Percentiles rank a stretch among this genome's conserved stretches.
These are phyloP conservation scores for Drosophila sechellia DNA, from an alignment of 1,140 invertebrate genomes.

Conservation along the genomic window DNA sequence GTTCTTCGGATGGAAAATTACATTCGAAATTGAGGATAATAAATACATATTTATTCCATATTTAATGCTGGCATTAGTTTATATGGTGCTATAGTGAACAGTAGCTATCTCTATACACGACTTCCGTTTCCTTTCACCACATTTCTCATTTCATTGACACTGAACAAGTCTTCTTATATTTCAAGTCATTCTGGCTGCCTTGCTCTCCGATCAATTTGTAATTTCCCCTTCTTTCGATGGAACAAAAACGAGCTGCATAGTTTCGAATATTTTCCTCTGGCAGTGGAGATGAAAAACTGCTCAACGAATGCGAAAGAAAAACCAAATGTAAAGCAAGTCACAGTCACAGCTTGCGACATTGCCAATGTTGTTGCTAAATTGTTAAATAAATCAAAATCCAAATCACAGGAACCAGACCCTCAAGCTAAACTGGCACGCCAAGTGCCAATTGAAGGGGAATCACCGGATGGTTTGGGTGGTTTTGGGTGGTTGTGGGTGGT, in stretches of 20 bases:
- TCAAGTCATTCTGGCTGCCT: not conserved
- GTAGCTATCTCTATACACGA: too few relatives aligned
- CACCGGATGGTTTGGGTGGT: not conserved
- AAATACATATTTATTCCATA: too few relatives aligned
- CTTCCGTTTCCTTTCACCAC: not conserved
- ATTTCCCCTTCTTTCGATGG: constrained; percentile 7
- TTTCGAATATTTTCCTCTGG: constrained; percentile 3
- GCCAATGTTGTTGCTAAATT: constrained; percentile 68
- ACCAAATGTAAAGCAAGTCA: constrained; percentile 27
- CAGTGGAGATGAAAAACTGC: constrained; percentile 8
- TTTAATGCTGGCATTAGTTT: too few relatives aligned
- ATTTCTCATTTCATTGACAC: not conserved
- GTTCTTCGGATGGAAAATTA: not conserved
- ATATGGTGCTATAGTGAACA: too few relatives aligned
- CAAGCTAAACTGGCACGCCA: constrained; percentile 59
- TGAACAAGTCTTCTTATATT: not conserved
- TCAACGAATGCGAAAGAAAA: not conserved
- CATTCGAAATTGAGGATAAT: too few relatives aligned
- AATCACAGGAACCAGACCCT: constrained; percentile 35
- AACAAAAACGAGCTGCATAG: constrained; percentile 14
- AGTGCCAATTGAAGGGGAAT: constrained; percentile 65
- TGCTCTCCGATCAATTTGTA: constrained; percentile 18
- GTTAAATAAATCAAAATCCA: constrained; percentile 81
- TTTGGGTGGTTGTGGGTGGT: not conserved
- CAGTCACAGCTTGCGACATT: constrained; percentile 62